Conservation (phyloP, 2,888 invertebrate genomes). For the Limenitis camilla region DNA sequence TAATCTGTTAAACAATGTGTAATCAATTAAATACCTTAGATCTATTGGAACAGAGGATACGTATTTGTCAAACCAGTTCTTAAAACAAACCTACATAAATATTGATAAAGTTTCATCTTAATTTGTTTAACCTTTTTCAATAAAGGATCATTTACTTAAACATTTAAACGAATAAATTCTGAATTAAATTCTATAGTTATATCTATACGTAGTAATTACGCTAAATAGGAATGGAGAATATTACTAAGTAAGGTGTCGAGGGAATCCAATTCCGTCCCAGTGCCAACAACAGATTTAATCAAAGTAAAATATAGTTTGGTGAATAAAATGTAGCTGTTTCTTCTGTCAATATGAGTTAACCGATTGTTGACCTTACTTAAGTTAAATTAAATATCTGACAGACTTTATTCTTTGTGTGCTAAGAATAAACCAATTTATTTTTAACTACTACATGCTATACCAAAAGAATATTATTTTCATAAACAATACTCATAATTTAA, state of each 20-base stretch:
- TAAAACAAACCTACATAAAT: too few species aligned
- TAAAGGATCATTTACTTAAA: too few species aligned
- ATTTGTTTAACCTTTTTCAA: too few species aligned
- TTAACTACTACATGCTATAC: too few species aligned
- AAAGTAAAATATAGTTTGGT: conserved; percentile 11
- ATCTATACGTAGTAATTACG: conserved; percentile 1
- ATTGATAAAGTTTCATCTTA: too few species aligned
- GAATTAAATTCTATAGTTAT: neutral
- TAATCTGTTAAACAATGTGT: too few species aligned
- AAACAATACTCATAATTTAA: too few species aligned
- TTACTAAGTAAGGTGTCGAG: conserved; percentile 13
- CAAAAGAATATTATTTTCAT: neutral
- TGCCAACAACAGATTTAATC: conserved; percentile 14
- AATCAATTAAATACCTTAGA: too few species aligned
- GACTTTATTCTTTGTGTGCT: too few species aligned
- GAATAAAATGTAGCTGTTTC: conserved; percentile 4
- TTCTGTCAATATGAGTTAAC: conserved; percentile 1
- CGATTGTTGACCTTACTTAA: neutral
- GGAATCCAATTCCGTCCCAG: conserved; percentile 13
- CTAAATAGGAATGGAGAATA: conserved; percentile 6
- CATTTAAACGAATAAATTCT: neutral
- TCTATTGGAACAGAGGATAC: too few species aligned
- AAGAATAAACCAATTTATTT: too few species aligned
- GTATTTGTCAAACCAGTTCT: too few species aligned
- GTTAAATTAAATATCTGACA: neutral